phyloP scores from a whole-genome alignment of 2,888 invertebrate species.

The Isoperla grammatica region DNA sequence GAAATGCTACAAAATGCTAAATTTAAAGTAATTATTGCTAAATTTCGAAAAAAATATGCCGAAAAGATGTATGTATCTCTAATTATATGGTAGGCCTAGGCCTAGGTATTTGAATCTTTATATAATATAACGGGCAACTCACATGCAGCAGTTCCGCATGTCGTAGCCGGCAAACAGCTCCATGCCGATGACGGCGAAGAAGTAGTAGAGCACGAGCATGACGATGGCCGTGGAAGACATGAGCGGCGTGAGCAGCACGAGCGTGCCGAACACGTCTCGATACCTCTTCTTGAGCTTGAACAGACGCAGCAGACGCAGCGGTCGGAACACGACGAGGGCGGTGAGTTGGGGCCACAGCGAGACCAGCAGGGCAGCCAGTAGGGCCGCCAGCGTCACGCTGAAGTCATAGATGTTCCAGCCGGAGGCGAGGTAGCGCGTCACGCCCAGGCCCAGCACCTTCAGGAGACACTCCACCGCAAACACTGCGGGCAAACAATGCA shows the following conservation, averaged over 20 bases:
- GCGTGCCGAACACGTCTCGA: slow-evolving; percentile 73
- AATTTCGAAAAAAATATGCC: no score
- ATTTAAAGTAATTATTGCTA: no score
- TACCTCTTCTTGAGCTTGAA: slow-evolving; percentile 37
- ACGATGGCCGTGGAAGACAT: slow-evolving; percentile 80
- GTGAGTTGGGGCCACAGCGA: slow-evolving; percentile 61
- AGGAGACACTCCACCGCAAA: slow-evolving; percentile 68
- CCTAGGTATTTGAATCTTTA: not conserved
- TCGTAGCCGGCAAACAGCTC: slow-evolving; percentile 72
- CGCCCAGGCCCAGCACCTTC: slow-evolving; percentile 67
- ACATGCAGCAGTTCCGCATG: slow-evolving; percentile 78
- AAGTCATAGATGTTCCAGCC: slow-evolving; percentile 84
- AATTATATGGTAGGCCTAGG: not conserved
- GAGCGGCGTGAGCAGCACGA: slow-evolving; percentile 72
- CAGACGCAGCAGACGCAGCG: slow-evolving; percentile 49
- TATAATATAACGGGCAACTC: no score
- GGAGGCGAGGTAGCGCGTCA: slow-evolving; percentile 64
- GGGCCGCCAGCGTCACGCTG: slow-evolving; percentile 59
- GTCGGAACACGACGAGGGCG: slow-evolving; percentile 66
- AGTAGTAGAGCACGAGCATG: slow-evolving; percentile 79
- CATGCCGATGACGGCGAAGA: slow-evolving; percentile 87
- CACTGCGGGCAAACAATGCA: slow-evolving; percentile 48
- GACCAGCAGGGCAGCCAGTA: slow-evolving; percentile 62
- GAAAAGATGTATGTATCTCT: not conserved
- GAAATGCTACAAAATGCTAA: no score